phyloP scores from a whole-genome alignment of 2,113 vertebrate species.

The Tachycineta bicolor region DNA sequence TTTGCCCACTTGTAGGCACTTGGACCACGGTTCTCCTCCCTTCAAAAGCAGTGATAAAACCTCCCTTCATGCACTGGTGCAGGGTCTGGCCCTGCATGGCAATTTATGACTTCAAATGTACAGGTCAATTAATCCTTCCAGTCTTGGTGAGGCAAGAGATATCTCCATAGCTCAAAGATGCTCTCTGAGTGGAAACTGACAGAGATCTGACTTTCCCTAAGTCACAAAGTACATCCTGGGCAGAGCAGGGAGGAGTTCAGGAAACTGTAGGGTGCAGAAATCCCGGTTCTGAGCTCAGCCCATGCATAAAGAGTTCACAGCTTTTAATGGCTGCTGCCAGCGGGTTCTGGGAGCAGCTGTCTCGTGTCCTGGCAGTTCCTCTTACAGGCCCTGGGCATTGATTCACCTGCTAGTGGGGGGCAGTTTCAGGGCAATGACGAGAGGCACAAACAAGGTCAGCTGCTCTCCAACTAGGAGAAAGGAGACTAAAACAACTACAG shows the following conservation, averaged over 20 bases:
- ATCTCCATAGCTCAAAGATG: background rate
- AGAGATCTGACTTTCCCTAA: background rate
- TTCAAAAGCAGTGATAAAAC: background rate
- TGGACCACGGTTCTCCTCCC: background rate
- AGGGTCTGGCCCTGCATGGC: background rate
- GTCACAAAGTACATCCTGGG: background rate
- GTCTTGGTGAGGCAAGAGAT: background rate
- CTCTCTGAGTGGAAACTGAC: background rate
- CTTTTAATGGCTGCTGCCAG: background rate
- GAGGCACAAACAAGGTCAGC: constrained; percentile 34
- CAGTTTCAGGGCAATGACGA: constrained; percentile 43
- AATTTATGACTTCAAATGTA: background rate
- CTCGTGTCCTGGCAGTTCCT: background rate
- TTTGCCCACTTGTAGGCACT: background rate
- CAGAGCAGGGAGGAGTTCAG: background rate
- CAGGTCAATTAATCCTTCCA: background rate
- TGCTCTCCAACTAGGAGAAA: constrained; percentile 30
- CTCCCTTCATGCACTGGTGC: background rate
- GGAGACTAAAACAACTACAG: background rate
- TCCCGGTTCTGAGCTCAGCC: background rate
- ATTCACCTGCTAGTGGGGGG: constrained; percentile 48
- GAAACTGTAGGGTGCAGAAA: background rate
- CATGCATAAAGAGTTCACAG: background rate
- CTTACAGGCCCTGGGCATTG: background rate
- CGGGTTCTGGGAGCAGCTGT: background rate